These are phyloP conservation scores for Lophochroa leadbeateri DNA, from an alignment of 2,113 vertebrate genomes.

Conservation along the genomic window DNA sequence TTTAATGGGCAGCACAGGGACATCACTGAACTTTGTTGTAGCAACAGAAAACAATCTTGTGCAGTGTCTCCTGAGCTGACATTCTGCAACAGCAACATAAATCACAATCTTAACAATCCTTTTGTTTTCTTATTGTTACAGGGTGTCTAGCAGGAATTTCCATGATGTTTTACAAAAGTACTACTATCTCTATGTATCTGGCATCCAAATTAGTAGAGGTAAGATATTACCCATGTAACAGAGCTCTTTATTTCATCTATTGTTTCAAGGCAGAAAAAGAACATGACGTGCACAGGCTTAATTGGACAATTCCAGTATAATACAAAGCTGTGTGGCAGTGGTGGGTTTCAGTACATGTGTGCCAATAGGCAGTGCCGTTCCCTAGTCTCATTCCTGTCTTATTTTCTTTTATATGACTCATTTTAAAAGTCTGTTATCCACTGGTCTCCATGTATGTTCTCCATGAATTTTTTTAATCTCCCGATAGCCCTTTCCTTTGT, in stretches of 20 bases:
- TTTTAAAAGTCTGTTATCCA: neutral
- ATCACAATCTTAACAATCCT: neutral
- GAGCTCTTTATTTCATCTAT: neutral
- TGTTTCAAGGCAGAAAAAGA: neutral
- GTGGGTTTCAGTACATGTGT: neutral
- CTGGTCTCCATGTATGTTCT: neutral
- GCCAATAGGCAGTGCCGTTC: neutral
- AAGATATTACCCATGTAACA: slow-evolving; percentile 36
- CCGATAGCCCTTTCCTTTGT: neutral
- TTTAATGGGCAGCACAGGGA: neutral
- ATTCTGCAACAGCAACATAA: neutral
- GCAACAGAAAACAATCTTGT: neutral
- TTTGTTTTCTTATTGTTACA: slow-evolving; percentile 67
- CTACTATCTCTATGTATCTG: slow-evolving; percentile 98
- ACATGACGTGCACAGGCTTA: neutral
- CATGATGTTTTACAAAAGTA: slow-evolving; percentile 99
- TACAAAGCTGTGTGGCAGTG: neutral
- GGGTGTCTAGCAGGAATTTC: slow-evolving; percentile 94
- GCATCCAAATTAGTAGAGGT: slow-evolving; percentile 98
- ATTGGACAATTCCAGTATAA: neutral
- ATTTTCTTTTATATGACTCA: neutral
- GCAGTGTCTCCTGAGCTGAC: neutral
- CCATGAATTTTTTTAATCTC: neutral
- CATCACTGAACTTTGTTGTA: neutral
- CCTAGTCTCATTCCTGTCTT: neutral